These are phyloP conservation scores for Dasyornis broadbenti DNA, from an alignment of 2,113 vertebrate genomes.

Conservation along the genomic window DNA sequence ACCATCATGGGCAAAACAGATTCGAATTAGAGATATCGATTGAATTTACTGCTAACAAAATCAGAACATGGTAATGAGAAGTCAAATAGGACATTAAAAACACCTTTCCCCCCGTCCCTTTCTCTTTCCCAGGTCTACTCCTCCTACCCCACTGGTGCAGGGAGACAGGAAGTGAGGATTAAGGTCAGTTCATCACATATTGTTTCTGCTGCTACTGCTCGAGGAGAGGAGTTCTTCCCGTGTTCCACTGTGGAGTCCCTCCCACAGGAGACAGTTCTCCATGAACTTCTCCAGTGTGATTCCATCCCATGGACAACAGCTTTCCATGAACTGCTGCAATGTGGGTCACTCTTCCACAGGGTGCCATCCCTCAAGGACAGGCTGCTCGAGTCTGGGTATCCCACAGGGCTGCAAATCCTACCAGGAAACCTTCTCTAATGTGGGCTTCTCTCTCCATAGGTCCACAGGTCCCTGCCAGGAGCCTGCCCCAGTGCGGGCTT, in stretches of 20 bases:
- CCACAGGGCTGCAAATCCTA: background rate
- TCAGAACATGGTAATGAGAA: background rate
- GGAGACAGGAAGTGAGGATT: background rate
- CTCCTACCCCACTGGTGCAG: no score
- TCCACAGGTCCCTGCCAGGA: background rate
- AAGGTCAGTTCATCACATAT: background rate
- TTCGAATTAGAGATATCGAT: background rate
- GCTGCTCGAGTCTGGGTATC: rapidly evolving
- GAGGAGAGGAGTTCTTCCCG: background rate
- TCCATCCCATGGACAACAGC: background rate
- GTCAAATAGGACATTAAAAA: background rate
- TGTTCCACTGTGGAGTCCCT: background rate
- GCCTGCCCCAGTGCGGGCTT: rapidly evolving
- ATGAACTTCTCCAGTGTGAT: background rate
- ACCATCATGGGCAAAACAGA: background rate
- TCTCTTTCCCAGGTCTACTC: background rate
- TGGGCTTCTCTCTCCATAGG: background rate
- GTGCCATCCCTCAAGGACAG: background rate
- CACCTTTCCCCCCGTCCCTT: background rate
- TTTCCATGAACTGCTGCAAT: background rate
- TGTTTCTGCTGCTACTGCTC: background rate
- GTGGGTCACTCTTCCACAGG: background rate
- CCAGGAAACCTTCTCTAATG: background rate
- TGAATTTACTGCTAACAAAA: background rate
- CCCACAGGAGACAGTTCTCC: background rate